Base-by-base conservation (phyloP, 2,888 invertebrate species). In the Geophilus truncorum region DNA sequence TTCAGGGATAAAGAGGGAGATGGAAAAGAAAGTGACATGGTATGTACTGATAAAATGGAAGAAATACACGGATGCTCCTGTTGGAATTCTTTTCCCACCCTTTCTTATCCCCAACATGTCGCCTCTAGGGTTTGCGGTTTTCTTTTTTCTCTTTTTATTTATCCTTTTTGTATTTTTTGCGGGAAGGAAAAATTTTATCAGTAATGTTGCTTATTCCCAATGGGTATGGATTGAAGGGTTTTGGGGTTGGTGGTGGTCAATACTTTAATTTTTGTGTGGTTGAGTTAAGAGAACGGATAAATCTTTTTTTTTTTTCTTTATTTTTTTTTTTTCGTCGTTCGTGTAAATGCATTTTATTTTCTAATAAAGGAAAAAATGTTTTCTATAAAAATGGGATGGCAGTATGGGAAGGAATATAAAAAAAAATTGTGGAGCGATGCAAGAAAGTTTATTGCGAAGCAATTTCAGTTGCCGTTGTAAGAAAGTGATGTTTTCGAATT, bases 401-500 rank as follows among this genome's bases (percentile, higher is more conserved):
- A 62, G 23, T 62, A 25, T 7, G n/a, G 25, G 23, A 62, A 62
- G 25, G 25, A 25, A 25, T 10, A 70, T 70, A 70, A 70, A 70
- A 70, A 36, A 28, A 70, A 70, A 70, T 70, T 70, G 70, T 70
- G 70, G 70, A 70, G 12, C 70, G 28, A 70, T 70, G 70, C 70
- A 70, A 70, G 70, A 70, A 70, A 70, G 70, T 70, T 70, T 70
- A 70, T 70, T 15, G 70, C 70, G 70, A 70, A 70, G 70, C 70
- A 70, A 70, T 70, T 70, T 70, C 70, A 70, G 25, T 70, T 70
- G 70, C 28, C 70, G 28, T 70, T 70, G 70, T 70, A 70, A 70
- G 70, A 70, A 70, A 70, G 70, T 70, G 70, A 70, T 70, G 70
- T 70, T 70, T 70, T 70, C 70, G 70, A 70, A 70, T 70, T 70